Evolutionary conservation across 2,113 vertebrate genomes (phyloP), one percentile per base, ranked within the genome.

Genomic region (Dromaius novaehollandiae): DNA sequence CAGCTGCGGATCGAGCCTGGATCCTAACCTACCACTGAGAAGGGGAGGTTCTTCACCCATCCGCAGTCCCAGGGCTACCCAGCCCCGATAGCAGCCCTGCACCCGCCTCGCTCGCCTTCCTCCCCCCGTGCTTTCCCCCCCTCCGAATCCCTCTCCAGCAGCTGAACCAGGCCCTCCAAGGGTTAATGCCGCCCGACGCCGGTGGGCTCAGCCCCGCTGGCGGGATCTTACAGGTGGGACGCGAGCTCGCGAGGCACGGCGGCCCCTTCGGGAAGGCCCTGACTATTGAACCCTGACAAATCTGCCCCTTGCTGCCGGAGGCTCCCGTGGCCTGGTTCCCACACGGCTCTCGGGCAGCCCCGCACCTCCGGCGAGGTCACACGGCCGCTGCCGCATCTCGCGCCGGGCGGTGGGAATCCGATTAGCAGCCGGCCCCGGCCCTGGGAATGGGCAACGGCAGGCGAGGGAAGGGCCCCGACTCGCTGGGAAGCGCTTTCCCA

Each of bases 401-500:
- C 87, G 61, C 1, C 12, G 93, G 58, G 44, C 34, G 89, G 92
- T 96, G 96, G 95, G 97, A 98, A 97, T 94, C 95, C 89, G 93
- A 97, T 98, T 97, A 96, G 97, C 97, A 91, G 84, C 94, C 83
- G 3, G 51, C 60, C 76, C 86, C 44, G 46, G 92, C 91, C 1
- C 95, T 77, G 81, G 95, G 91, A 95, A 95, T 92, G 95, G 89
- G 96, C 96, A 82, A 30, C 13, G 75, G 63, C 70, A 78, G 94
- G 92, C 70, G 42, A 95, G 95, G 92, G 96, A 95, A 97, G 89
- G 91, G 94, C 93, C 94, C 76, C 19, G 78, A 30, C 3, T 78
- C 89, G 60, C 21, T 2, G 85, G 63, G 94, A 97, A 96, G 97
- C 95, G 97, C 95, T 98, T 99, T 99, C 98, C 99, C 99, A 99